Evolutionary conservation across 2,113 vertebrate species (phyloP).

Genomic region (Myanophis thanlyinensis): DNA sequence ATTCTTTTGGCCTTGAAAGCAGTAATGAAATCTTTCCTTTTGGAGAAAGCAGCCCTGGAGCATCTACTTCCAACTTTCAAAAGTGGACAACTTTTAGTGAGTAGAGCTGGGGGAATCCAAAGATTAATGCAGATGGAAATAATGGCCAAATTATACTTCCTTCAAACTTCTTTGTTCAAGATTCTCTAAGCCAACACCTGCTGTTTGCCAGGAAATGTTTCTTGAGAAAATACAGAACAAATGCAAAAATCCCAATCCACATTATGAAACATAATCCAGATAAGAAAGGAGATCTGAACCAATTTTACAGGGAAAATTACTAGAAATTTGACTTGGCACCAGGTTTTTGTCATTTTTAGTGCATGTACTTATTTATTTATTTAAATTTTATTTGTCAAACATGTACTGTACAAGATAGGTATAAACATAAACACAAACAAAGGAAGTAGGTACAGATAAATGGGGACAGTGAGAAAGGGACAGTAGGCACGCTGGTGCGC

Average conservation of each 20-base stretch:
- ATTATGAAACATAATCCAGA: background rate
- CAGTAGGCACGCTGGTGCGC: no score
- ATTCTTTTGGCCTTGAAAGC: background rate
- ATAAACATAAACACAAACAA: no score
- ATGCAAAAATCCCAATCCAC: background rate
- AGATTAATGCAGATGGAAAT: conserved; percentile 11
- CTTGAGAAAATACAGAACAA: background rate
- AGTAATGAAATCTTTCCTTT: background rate
- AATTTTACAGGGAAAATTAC: background rate
- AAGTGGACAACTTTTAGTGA: background rate
- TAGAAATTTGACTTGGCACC: no score
- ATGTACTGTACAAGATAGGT: no score
- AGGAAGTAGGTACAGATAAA: no score
- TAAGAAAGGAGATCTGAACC: background rate
- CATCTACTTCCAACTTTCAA: background rate
- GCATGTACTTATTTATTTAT: no score
- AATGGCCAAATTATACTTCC: background rate
- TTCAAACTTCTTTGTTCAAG: background rate
- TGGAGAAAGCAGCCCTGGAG: background rate
- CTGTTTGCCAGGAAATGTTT: background rate
- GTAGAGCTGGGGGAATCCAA: background rate
- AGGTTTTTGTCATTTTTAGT: no score
- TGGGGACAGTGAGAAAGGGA: no score
- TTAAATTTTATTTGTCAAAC: no score
- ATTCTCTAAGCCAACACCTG: background rate